Evolutionary conservation across 2,797 vertebrate species (phyloP).

Genomic region (Fundulus diaphanus): DNA sequence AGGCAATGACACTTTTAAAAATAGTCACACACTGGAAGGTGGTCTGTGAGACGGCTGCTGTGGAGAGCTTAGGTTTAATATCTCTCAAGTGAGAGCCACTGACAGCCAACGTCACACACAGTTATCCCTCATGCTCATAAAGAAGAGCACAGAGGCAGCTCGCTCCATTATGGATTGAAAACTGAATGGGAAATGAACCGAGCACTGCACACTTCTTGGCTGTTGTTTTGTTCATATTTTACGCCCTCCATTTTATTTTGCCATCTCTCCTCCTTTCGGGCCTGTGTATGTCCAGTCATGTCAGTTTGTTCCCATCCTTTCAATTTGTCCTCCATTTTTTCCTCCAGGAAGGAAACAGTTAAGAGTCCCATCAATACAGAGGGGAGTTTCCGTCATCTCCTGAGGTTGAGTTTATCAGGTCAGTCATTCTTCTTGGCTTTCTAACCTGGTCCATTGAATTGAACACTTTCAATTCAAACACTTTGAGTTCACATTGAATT

Average conservation of each 20-base stretch:
- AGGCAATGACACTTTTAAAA: conserved; percentile 65
- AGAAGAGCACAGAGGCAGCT: conserved; percentile 58
- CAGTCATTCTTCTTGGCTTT: conserved; percentile 43
- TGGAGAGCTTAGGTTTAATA: conserved; percentile 75
- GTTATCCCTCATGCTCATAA: conserved; percentile 72
- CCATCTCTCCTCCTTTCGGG: conserved; percentile 14
- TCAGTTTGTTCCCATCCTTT: conserved; percentile 31
- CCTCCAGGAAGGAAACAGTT: conserved; percentile 28
- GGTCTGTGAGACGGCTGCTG: conserved; percentile 56
- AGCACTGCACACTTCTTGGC: conserved; percentile 48
- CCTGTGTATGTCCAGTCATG: conserved; percentile 24
- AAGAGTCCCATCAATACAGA: conserved; percentile 53
- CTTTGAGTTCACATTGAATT: too few species aligned
- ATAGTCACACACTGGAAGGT: conserved; percentile 58
- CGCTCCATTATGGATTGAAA: conserved; percentile 72
- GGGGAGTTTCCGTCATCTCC: conserved; percentile 31
- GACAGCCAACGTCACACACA: conserved; percentile 69
- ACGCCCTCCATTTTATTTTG: conserved; percentile 51
- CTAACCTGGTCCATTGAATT: conserved; percentile 42
- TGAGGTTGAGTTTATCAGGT: conserved; percentile 44
- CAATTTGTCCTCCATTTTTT: conserved; percentile 14
- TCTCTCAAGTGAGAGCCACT: conserved; percentile 69
- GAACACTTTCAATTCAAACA: too few species aligned
- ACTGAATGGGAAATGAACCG: conserved; percentile 72
- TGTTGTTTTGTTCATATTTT: conserved; percentile 53